Conservation (phyloP, 2,888 invertebrate genomes). For the Sarcophaga rosellei region DNA sequence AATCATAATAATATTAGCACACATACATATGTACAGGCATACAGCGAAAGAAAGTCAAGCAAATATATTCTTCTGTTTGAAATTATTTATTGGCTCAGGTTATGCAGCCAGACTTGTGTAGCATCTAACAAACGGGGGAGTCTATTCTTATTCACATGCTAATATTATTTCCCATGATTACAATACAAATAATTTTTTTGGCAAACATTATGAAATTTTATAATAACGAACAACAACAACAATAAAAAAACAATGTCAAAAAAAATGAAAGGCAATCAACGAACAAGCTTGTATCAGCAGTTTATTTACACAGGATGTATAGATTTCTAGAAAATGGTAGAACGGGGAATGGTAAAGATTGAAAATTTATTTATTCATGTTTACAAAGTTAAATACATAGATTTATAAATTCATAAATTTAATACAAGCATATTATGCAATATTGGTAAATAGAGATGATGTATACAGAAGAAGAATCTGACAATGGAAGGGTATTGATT, state of each 20-base stretch:
- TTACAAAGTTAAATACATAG: background rate
- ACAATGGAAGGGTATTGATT: no score
- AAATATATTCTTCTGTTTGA: no score
- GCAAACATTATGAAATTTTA: conserved; percentile 64
- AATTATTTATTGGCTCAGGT: no score
- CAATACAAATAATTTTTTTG: conserved; percentile 55
- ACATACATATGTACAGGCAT: no score
- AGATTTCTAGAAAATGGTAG: background rate
- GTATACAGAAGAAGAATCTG: no score
- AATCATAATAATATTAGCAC: no score
- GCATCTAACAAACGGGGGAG: background rate
- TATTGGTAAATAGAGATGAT: background rate
- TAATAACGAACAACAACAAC: background rate
- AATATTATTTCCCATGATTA: conserved; percentile 31
- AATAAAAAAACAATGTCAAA: no score
- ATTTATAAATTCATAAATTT: background rate
- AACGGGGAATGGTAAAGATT: background rate
- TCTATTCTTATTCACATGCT: background rate
- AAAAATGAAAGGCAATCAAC: background rate
- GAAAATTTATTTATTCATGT: background rate
- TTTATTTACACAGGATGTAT: background rate
- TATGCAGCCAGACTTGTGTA: background rate
- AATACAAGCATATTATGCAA: background rate
- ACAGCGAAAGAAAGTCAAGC: no score
- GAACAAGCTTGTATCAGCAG: background rate